Evolutionary conservation across 2,888 invertebrate species (phyloP).

Genomic region (Anodontia alba): DNA sequence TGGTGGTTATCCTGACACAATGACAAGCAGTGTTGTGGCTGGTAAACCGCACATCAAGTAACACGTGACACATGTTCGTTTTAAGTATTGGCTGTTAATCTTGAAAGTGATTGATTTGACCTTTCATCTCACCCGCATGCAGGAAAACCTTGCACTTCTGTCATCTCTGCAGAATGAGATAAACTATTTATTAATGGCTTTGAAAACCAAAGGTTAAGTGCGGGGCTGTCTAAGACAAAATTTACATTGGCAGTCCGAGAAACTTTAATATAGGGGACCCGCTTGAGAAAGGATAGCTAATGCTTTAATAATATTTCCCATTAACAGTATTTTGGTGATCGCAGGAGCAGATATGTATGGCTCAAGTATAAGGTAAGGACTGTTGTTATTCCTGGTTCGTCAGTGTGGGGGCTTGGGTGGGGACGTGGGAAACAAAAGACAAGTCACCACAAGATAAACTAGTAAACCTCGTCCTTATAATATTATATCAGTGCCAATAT

Average conservation of each 20-base stretch:
- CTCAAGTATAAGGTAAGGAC: no score
- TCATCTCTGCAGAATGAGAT: conserved; percentile 1
- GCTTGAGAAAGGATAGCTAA: no score
- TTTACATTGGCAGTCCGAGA: background rate
- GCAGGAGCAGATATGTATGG: no score
- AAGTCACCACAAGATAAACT: no score
- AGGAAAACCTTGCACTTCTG: conserved; percentile 8
- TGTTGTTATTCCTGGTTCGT: no score
- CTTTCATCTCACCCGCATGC: conserved; percentile 4
- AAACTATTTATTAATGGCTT: conserved; percentile 4
- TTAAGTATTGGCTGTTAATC: background rate
- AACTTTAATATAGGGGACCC: conserved; percentile 8
- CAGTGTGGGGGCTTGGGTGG: no score
- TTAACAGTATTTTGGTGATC: no score
- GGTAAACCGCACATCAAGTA: background rate
- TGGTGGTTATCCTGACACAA: no score
- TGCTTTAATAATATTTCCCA: background rate
- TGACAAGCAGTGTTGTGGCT: no score
- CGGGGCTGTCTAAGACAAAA: background rate
- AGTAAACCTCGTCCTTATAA: no score
- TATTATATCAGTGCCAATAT: no score
- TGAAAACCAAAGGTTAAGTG: conserved; percentile 7
- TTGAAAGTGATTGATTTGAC: conserved; percentile 3
- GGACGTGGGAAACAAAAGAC: no score
- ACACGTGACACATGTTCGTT: background rate